Percentiles rank a stretch among this genome's conserved stretches.
Conservation (phyloP, 2,888 invertebrate species). For the Dynastes grantii region DNA sequence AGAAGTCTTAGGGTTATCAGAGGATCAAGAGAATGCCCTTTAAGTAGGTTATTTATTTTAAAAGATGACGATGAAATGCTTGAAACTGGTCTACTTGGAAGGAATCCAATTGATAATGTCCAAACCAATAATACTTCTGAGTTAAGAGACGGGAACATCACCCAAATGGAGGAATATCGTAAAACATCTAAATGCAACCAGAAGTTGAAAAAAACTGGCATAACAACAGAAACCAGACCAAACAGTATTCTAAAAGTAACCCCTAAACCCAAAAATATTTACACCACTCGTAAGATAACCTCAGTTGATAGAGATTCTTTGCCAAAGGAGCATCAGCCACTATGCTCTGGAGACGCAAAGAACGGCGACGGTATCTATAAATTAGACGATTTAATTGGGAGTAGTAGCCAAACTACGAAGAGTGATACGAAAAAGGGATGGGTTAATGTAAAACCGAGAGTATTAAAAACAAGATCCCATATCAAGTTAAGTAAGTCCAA, state of each 20-base stretch:
- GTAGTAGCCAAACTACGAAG: not conserved
- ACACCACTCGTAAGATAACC: constrained; percentile 26
- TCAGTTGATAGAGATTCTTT: not conserved
- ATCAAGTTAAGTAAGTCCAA: constrained; percentile 49
- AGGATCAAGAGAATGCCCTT: constrained; percentile 43
- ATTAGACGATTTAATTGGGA: constrained; percentile 44
- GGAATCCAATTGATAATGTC: constrained; percentile 34
- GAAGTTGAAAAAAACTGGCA: not conserved
- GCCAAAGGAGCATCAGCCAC: not conserved
- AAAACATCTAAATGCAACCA: not conserved
- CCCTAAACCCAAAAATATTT: constrained; percentile 42
- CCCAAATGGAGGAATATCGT: not conserved
- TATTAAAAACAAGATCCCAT: constrained; percentile 42
- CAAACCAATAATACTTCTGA: not conserved
- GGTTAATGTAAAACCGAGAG: constrained; percentile 18
- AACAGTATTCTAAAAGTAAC: not conserved
- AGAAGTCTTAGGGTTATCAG: constrained; percentile 48
- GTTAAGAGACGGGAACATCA: constrained; percentile 1
- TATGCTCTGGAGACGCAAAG: constrained; percentile 42
- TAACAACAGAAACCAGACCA: not conserved
- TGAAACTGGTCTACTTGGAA: constrained; percentile 53
- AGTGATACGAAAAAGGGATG: not conserved
- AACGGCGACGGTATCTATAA: constrained; percentile 40
- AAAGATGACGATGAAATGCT: constrained; percentile 49
- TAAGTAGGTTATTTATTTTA: constrained; percentile 51